phyloP scores from a whole-genome alignment of 2,888 invertebrate genomes.

The Pelosia muscerda region DNA sequence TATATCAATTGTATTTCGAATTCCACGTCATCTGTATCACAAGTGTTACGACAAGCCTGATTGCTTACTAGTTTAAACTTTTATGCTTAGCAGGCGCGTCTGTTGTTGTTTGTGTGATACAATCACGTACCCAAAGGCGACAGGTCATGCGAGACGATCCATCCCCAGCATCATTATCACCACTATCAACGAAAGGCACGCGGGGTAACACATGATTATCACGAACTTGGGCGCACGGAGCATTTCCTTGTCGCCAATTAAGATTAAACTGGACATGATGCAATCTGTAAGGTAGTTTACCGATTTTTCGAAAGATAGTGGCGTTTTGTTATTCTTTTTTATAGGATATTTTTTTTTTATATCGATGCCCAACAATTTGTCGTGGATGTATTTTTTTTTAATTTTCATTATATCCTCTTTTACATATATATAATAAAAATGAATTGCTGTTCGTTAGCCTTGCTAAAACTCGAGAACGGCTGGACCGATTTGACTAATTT shows the following conservation, averaged over 20 bases:
- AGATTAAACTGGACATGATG: constrained; percentile 1
- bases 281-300: background rate
- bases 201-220: constrained; percentile 30
- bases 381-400: background rate
- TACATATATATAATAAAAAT: no score
- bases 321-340: background rate
- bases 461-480: no score
- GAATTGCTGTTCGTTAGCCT: no score
- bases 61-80: constrained; percentile 23
- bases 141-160: constrained; percentile 37
- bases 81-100: constrained; percentile 16
- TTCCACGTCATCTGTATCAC: background rate
- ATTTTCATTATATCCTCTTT: no score
- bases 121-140: constrained; percentile 9
- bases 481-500: no score
- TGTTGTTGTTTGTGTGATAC: constrained; percentile 27
- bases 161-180: constrained; percentile 28
- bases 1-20: background rate
- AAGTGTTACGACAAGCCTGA: background rate
- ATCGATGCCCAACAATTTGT: background rate
- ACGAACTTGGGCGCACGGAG: constrained; percentile 5
- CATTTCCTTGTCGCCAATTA: background rate
- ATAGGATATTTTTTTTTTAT: background rate
- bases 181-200: constrained; percentile 31
- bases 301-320: background rate